phyloP scores from a whole-genome alignment of 1,140 invertebrate genomes.

The Penaeus indicus region DNA sequence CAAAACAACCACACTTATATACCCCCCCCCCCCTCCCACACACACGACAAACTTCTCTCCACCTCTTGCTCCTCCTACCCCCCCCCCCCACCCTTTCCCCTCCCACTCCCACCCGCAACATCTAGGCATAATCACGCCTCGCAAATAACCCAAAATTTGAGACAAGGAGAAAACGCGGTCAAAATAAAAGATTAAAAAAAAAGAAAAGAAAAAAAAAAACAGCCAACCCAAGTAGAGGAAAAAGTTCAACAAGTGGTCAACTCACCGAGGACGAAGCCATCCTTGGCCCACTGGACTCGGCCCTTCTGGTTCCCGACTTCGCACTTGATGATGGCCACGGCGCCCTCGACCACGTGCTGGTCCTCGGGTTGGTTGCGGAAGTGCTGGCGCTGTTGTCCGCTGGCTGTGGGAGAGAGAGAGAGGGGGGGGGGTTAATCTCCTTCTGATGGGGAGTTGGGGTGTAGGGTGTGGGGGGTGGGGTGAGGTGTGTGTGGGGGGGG shows the following conservation, averaged over 20 bases:
- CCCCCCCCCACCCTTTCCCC: too few species aligned
- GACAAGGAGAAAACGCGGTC: not conserved
- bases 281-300: conserved; percentile 52
- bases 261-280: conserved; percentile 58
- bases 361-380: conserved; percentile 42
- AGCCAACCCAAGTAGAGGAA: not conserved
- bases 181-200: not conserved
- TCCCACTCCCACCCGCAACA: too few species aligned
- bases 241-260: not conserved
- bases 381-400: conserved; percentile 45
- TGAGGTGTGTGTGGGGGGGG: too few species aligned
- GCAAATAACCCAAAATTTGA: too few species aligned
- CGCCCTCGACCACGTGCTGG: conserved; percentile 47
- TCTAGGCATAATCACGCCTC: too few species aligned
- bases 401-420: conserved; percentile 22
- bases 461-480: not conserved
- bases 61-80: too few species aligned
- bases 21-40: too few species aligned
- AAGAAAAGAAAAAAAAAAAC: not conserved
- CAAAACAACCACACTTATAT: too few species aligned
- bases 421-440: too few species aligned
- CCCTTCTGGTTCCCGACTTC: conserved; percentile 51
- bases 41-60: too few species aligned
- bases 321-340: conserved; percentile 45
- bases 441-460: not conserved